These are phyloP conservation scores for Poeciliopsis gracilis DNA, from an alignment of 2,797 vertebrate genomes.

Conservation along the genomic window DNA sequence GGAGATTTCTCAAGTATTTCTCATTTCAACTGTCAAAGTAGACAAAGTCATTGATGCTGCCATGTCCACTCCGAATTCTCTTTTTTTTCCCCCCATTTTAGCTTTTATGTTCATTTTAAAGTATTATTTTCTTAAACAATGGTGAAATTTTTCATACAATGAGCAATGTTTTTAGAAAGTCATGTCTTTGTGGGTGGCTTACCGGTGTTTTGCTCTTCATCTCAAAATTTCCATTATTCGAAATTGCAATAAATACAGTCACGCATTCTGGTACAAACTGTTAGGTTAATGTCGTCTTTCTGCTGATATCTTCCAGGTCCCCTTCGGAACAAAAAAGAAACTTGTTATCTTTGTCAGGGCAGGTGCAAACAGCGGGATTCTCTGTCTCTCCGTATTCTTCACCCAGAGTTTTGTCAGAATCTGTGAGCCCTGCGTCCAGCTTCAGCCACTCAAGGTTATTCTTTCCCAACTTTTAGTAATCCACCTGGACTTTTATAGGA, in stretches of 20 bases:
- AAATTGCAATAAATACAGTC: not conserved
- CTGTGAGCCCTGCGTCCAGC: constrained; percentile 91
- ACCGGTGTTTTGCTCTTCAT: not conserved
- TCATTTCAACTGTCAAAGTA: constrained; percentile 5
- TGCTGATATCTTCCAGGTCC: constrained; percentile 65
- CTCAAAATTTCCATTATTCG: not conserved
- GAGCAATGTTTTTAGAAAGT: not conserved
- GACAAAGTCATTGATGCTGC: not conserved
- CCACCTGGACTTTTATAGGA: not conserved
- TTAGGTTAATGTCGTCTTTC: not conserved
- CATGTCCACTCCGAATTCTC: not conserved
- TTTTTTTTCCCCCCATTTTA: not conserved
- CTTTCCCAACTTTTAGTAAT: constrained; percentile 9
- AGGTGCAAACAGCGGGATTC: constrained; percentile 80
- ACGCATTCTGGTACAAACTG: not conserved
- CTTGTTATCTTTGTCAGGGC: constrained; percentile 62
- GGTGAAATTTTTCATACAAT: not conserved
- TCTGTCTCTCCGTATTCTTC: constrained; percentile 86
- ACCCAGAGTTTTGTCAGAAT: constrained; percentile 87
- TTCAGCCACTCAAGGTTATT: constrained; percentile 88
- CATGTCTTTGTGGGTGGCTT: not conserved
- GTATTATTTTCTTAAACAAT: not conserved
- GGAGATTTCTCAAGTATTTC: constrained; percentile 1
- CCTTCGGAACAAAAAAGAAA: constrained; percentile 88
- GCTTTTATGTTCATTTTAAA: constrained; percentile 2